These are phyloP conservation scores for Caenorhabditis brenneri DNA, from an alignment of 1,140 invertebrate genomes.

Conservation along the genomic window DNA sequence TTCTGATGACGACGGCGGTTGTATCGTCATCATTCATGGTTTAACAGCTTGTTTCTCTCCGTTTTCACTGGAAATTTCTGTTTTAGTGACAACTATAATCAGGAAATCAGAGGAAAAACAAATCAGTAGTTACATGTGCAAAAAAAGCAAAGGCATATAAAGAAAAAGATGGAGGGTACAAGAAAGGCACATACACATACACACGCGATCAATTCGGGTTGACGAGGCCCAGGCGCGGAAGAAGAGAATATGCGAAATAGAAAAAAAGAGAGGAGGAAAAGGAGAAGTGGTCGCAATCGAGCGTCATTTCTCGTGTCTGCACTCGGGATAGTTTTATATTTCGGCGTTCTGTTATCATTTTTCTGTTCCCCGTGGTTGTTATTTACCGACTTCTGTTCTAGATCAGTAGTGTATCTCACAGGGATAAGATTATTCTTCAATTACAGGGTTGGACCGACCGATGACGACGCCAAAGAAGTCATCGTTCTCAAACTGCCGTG, in stretches of 20 bases:
- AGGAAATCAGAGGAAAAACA: not conserved
- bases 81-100: not conserved
- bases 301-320: not conserved
- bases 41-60: not conserved
- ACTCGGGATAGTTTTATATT: not conserved
- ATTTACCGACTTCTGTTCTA: not conserved
- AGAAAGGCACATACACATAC: not conserved
- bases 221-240: not conserved
- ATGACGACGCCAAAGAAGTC: not conserved
- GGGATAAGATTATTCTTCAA: not conserved
- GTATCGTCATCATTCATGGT: slow-evolving; percentile 42
- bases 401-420: not conserved
- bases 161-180: not conserved
- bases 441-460: not conserved
- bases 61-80: not conserved
- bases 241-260: slow-evolving; percentile 11
- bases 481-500: not conserved
- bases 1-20: not conserved
- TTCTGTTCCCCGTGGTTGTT: not conserved
- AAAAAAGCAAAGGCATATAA: not conserved
- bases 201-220: slow-evolving; percentile 18
- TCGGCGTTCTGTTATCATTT: not conserved
- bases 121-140: not conserved
- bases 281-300: not conserved
- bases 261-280: not conserved